phyloP scores from a whole-genome alignment of 1,140 invertebrate genomes.

The Drosophila jambulina region DNA sequence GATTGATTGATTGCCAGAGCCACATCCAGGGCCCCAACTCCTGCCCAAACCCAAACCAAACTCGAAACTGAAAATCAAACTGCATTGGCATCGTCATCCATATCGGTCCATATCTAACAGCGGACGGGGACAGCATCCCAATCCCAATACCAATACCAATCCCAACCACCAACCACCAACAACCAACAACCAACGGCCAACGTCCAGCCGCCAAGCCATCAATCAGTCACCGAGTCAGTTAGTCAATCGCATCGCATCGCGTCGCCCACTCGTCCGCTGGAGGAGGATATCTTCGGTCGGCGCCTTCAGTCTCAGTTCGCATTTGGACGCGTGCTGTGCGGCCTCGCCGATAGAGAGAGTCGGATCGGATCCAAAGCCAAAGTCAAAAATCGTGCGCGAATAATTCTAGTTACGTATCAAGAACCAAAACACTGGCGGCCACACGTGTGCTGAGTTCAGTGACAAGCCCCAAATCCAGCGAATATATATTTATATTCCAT shows the following conservation, averaged over 20 bases:
- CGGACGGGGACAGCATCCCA: constrained; percentile 40
- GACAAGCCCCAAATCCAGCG: constrained; percentile 61
- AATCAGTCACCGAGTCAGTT: constrained; percentile 63
- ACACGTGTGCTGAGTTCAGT: constrained; percentile 75
- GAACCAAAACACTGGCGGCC: constrained; percentile 30
- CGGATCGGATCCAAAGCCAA: constrained; percentile 29
- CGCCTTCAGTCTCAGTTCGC: constrained; percentile 78
- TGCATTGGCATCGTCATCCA: constrained; percentile 22
- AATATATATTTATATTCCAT: constrained; percentile 21
- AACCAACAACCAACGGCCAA: constrained; percentile 33
- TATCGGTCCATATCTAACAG: constrained; percentile 65
- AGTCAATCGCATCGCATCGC: constrained; percentile 40
- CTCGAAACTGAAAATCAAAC: constrained; percentile 72
- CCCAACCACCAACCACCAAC: constrained; percentile 19
- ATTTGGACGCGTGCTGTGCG: constrained; percentile 80
- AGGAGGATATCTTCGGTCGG: constrained; percentile 78
- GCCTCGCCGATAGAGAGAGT: constrained; percentile 63
- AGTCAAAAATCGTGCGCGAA: constrained; percentile 55
- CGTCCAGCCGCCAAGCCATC: constrained; percentile 47
- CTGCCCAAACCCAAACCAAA: constrained; percentile 43
- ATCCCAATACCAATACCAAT: constrained; percentile 10
- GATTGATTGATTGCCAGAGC: constrained; percentile 76
- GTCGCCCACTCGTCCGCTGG: constrained; percentile 56
- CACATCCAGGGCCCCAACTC: constrained; percentile 26
- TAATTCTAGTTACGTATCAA: constrained; percentile 31